Conservation (phyloP, 2,113 vertebrate species). For the Alosa alosa region DNA sequence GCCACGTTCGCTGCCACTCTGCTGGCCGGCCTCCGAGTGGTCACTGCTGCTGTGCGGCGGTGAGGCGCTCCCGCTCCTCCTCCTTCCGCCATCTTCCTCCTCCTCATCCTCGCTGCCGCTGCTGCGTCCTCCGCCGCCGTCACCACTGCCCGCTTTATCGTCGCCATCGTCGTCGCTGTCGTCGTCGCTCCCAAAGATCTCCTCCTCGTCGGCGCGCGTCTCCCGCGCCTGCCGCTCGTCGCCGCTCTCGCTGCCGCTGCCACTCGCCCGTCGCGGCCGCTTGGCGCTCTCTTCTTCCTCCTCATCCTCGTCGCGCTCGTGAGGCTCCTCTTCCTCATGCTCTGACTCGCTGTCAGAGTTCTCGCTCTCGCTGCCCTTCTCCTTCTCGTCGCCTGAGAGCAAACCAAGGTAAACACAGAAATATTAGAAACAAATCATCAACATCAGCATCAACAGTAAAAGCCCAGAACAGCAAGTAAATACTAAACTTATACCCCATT, state of each 20-base stretch:
- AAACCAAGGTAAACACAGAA: background rate
- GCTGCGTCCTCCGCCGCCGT: slow-evolving; percentile 62
- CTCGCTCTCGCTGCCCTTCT: slow-evolving; percentile 83
- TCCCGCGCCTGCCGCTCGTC: slow-evolving; percentile 77
- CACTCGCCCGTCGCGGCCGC: slow-evolving; percentile 70
- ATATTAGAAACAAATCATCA: background rate
- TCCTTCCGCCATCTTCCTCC: slow-evolving; percentile 57
- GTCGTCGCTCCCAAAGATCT: slow-evolving; percentile 90
- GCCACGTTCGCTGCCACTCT: slow-evolving; percentile 74
- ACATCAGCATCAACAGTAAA: background rate
- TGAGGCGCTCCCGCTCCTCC: slow-evolving; percentile 74
- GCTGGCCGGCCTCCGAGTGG: slow-evolving; percentile 74
- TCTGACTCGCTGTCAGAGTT: slow-evolving; percentile 78
- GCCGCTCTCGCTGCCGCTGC: slow-evolving; percentile 76
- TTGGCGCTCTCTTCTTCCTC: slow-evolving; percentile 54
- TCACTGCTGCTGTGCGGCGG: slow-evolving; percentile 82
- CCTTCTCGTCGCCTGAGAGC: slow-evolving; percentile 78
- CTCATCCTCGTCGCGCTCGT: slow-evolving; percentile 51
- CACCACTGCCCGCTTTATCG: slow-evolving; percentile 63
- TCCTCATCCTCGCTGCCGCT: slow-evolving; percentile 63
- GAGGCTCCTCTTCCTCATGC: slow-evolving; percentile 64
- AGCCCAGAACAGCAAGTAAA: background rate
- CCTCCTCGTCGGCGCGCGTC: slow-evolving; percentile 78
- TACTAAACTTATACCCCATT: background rate
- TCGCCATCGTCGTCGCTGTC: slow-evolving; percentile 77